These are phyloP conservation scores for Lordiphosa fenestrarum DNA, from an alignment of 2,888 invertebrate genomes.

Conservation along the genomic window DNA sequence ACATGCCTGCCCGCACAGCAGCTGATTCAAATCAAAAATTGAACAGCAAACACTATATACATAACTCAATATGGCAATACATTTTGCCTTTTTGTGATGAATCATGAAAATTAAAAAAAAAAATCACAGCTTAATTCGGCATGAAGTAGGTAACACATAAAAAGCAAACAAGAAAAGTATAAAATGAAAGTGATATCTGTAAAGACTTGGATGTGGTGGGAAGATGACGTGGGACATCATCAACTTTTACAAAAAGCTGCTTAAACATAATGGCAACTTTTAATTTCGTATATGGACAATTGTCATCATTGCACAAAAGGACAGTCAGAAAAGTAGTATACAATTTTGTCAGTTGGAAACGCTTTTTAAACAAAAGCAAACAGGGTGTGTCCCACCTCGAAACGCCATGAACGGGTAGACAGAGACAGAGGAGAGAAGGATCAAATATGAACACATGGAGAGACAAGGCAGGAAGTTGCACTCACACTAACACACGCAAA, in stretches of 20 bases:
- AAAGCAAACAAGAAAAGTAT: slow-evolving; percentile 21
- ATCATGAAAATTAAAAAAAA: slow-evolving; percentile 30
- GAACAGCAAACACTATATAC: slow-evolving; percentile 3
- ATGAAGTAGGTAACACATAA: slow-evolving; percentile 11
- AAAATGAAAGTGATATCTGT: slow-evolving; percentile 62
- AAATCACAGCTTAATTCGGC: slow-evolving; percentile 4
- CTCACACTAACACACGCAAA: slow-evolving; percentile 33
- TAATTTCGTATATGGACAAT: slow-evolving; percentile 15
- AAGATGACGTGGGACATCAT: slow-evolving; percentile 32
- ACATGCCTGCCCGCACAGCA: slow-evolving; percentile 40
- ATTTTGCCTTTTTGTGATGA: slow-evolving; percentile 26
- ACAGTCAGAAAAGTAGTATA: slow-evolving; percentile 1
- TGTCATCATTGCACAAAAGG: slow-evolving; percentile 20
- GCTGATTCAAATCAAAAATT: slow-evolving; percentile 41
- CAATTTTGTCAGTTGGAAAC: slow-evolving; percentile 16
- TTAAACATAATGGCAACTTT: slow-evolving; percentile 15
- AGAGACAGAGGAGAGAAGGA: slow-evolving; percentile 53
- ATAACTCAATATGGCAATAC: slow-evolving; percentile 36
- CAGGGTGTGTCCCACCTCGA: slow-evolving; percentile 44
- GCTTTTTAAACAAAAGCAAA: slow-evolving; percentile 25
- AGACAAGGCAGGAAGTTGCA: slow-evolving; percentile 57
- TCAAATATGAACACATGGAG: slow-evolving; percentile 44
- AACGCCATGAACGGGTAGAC: slow-evolving; percentile 27
- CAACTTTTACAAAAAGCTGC: slow-evolving; percentile 11
- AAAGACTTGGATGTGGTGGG: slow-evolving; percentile 17